phyloP scores from a whole-genome alignment of 2,797 vertebrate genomes.

The Ataeniobius toweri region DNA sequence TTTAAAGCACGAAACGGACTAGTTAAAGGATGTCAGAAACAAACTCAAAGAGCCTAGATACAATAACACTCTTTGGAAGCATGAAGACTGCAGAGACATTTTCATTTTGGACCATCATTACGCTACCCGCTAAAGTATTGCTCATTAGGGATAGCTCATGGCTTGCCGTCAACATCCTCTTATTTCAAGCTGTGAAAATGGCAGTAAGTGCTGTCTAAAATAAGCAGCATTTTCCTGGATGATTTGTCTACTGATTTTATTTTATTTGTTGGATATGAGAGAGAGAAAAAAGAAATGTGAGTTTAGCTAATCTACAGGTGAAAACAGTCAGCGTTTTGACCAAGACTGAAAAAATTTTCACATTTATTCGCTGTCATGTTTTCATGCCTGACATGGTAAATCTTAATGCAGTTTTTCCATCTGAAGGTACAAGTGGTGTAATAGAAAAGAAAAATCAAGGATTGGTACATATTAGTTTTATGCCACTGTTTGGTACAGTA shows the following conservation, averaged over 20 bases:
- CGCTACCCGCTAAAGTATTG: neutral
- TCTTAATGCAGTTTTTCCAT: neutral
- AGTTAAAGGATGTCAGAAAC: neutral
- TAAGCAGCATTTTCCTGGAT: neutral
- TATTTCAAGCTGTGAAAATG: constrained; percentile 9
- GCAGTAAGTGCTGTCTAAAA: neutral
- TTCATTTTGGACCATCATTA: constrained; percentile 4
- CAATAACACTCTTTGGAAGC: neutral
- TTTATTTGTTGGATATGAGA: neutral
- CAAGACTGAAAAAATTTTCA: too few relatives aligned
- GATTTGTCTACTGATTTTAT: neutral
- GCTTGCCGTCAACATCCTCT: neutral
- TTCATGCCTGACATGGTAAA: neutral
- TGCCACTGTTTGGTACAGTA: neutral
- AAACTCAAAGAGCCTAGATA: neutral
- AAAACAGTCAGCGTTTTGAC: neutral
- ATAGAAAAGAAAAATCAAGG: neutral
- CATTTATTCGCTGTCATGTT: neutral
- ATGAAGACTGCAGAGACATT: neutral
- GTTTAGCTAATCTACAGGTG: neutral
- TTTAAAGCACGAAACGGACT: neutral
- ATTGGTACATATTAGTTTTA: neutral
- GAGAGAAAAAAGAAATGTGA: neutral
- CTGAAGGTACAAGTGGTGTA: neutral
- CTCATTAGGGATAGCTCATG: neutral